Base-by-base conservation (phyloP, 2,797 vertebrate genomes). In the Hippopotamyrus pictus region DNA sequence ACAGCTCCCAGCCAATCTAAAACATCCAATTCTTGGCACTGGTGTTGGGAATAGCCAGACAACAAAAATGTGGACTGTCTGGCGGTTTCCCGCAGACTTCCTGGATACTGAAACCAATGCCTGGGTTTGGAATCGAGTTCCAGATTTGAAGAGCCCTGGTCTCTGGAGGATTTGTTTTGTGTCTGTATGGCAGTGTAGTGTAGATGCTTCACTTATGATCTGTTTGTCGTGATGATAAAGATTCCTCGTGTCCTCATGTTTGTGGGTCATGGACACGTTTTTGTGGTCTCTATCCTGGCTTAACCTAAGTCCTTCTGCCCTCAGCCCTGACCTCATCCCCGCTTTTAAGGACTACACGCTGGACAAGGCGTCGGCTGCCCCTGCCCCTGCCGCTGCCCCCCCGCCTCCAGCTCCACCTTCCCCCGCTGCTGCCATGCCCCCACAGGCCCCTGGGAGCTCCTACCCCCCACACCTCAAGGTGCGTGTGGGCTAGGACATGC, bases 401-500 rank as follows among this genome's bases (percentile, higher is more conserved):
- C 86, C 94, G 1, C 3, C 90, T 73, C 50, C 94, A 86, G 29
- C 93, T 17, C 14, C 90, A 53, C 57, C 94, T 84, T 29, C 92
- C 22, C 11, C 95, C 6, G 37, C 94, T 11, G 88, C 92, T 91
- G 37, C 93, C 90, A 76, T 91, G 93, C 87, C 41, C 92, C 90
- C 91, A 87, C 94, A 97, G 87, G 95, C 96, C 82, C 97, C 97
- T 0, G 98, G 98, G 90, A 98, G 97, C 93, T 97, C 97, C 7
- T 98, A 98, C 51, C 98, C 98, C 46, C 50, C 97, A 69, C 97
- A 98, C 90, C 93, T 98, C 96, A 98, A 98, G 97, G 98, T 98
- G 93, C 88, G 92, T 73, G 25, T 3, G 3, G 22, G 25, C 37
- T 57, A 25, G 51, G 51, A 19, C 7, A 2, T n/a, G 17, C 8